Evolutionary conservation across 2,797 vertebrate genomes (phyloP).

Genomic region (Chiroxiphia lanceolata): DNA sequence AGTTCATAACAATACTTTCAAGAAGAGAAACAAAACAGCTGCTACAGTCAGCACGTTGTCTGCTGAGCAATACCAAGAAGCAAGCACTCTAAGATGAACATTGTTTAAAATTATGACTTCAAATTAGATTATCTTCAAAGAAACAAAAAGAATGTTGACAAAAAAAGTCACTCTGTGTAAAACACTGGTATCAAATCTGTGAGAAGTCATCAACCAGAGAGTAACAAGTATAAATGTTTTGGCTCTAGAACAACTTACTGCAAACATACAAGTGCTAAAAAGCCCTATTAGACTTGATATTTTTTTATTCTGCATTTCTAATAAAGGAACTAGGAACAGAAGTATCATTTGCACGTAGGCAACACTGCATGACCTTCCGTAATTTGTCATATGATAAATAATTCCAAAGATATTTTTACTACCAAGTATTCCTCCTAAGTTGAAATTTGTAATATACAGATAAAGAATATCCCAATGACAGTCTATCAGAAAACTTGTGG

Average conservation of each 20-base stretch:
- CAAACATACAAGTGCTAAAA: not conserved
- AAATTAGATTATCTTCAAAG: not conserved
- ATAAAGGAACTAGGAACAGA: not conserved
- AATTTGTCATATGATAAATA: not conserved
- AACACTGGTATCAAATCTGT: not conserved
- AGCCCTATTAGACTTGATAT: not conserved
- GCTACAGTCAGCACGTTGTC: not conserved
- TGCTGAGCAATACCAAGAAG: not conserved
- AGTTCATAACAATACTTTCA: not conserved
- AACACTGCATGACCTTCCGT: not conserved
- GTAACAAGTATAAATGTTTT: not conserved
- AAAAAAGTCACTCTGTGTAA: not conserved
- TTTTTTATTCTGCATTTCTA: not conserved
- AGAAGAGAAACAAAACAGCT: not conserved
- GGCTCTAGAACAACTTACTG: not conserved
- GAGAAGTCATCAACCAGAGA: not conserved
- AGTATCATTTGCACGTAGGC: not conserved
- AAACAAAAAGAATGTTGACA: not conserved
- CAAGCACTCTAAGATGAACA: not conserved
- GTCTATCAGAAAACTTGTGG: not conserved
- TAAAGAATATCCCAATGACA: not conserved
- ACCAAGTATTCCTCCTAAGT: accelerated
- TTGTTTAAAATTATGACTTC: not conserved
- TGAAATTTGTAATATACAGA: not conserved
- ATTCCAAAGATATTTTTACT: not conserved